Evolutionary conservation across 2,888 invertebrate genomes (phyloP), one percentile per base, ranked within the genome.

Genomic region (Saturnia pavonia): DNA sequence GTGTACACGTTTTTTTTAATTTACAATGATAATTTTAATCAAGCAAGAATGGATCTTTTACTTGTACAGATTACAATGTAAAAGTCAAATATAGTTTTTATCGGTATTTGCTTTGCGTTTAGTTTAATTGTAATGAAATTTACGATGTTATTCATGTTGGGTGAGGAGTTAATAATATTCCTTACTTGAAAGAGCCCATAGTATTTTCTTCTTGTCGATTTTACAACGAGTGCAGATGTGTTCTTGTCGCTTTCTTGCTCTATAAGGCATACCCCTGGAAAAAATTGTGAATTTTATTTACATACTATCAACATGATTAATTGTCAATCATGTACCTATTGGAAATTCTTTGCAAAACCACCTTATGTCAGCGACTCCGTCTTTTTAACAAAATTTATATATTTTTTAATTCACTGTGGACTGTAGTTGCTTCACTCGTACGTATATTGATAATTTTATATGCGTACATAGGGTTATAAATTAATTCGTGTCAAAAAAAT

Each of bases 161-260:
- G 34, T 34, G 34, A 34, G 3, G 34, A 34, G 2, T 34, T 34
- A 34, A 34, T 34, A 34, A 34, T 34, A 27, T 65, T 45, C 51
- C 77, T 76, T 80, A 92, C 93, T 83, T 92, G 92, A 71, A 94
- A 94, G n/a, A 94, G 73, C 76, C 94, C 94, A 77, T 91, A 94
- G 74, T 87, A 93, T 74, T 91, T 91, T 72, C 88, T 88, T 75
- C 92, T 85, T 0, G 89, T 68, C 1, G 88, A 80, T 77, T 94
- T 94, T 1, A 81, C 81, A 0, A 85, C 76, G 16, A 87, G 82
- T 0, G 89, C 87, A 1, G 90, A 81, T 1, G 94, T 94, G 70
- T 94, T 91, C 73, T 87, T 88, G 1, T 91, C 90, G 68, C 94
- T 94, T 70, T 88, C 92, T 72, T 93, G 90, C 74, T 94, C 94